Evolutionary conservation across 2,888 invertebrate species (phyloP).

Genomic region (Perizoma affinitatum): DNA sequence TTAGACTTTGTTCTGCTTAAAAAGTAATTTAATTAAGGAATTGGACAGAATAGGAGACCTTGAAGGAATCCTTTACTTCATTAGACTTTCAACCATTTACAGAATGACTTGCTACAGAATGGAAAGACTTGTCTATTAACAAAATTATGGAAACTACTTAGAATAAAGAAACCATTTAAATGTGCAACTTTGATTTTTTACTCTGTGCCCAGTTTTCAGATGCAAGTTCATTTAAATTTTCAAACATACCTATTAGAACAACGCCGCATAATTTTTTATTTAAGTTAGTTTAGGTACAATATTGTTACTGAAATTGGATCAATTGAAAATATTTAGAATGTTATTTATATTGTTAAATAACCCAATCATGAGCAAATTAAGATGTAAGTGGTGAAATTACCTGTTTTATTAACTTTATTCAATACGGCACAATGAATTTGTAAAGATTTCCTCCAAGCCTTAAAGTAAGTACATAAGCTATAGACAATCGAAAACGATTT

Average conservation of each 20-base stretch:
- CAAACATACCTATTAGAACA: background rate
- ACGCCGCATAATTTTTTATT: background rate
- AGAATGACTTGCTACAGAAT: conserved; percentile 15
- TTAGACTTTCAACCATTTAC: background rate
- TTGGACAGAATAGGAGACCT: conserved; percentile 69
- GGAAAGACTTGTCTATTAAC: background rate
- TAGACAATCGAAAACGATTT: conserved; percentile 67
- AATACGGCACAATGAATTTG: background rate
- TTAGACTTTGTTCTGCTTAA: conserved; percentile 83
- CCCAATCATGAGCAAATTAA: no score
- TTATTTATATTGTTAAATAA: no score
- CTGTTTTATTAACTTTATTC: no score
- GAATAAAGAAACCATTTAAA: conserved; percentile 20
- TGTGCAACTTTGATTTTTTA: background rate
- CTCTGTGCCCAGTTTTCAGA: background rate
- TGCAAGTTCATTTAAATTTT: background rate
- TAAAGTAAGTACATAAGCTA: conserved; percentile 73
- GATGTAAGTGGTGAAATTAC: no score
- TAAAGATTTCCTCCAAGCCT: conserved; percentile 67
- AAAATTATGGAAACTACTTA: background rate
- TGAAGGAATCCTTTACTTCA: conserved; percentile 64
- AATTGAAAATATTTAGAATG: no score
- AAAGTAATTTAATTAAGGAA: conserved; percentile 61
- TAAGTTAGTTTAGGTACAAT: background rate
- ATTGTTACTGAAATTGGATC: background rate